Percentiles rank a stretch among this genome's conserved stretches.
phyloP scores from a whole-genome alignment of 35 echinoderm and acorn worm species.

The Ophioderma brevispina region DNA sequence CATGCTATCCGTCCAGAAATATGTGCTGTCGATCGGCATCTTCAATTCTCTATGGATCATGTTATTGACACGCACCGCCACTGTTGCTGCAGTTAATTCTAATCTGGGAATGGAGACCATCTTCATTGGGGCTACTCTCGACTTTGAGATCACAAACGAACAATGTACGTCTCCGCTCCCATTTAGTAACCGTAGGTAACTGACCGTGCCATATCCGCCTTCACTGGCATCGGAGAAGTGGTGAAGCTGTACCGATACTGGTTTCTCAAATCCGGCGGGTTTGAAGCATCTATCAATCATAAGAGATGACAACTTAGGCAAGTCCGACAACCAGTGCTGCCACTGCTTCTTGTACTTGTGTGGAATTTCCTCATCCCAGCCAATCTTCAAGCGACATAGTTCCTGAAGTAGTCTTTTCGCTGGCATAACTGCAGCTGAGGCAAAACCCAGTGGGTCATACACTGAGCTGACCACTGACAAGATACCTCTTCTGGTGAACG shows the following conservation, averaged over 20 bases:
- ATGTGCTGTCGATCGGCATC: not conserved
- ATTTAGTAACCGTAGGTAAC: conserved; percentile 33
- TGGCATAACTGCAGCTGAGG: conserved; percentile 37
- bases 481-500: conserved; percentile 47
- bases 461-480: conserved; percentile 39
- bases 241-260: conserved; percentile 30
- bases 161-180: conserved; percentile 10
- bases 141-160: conserved; percentile 52
- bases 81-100: conserved; percentile 47
- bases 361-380: conserved; percentile 48
- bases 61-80: conserved; percentile 8
- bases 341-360: conserved; percentile 11
- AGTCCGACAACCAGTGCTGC: conserved; percentile 24
- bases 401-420: conserved; percentile 40
- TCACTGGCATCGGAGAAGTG: conserved; percentile 57
- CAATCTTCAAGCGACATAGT: conserved; percentile 13
- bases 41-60: conserved; percentile 19
- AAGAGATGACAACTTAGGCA: conserved; percentile 15
- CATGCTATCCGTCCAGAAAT: conserved; percentile 53
- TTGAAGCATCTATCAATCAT: conserved; percentile 21
- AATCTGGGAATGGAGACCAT: conserved; percentile 43
- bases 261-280: not conserved
- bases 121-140: conserved; percentile 50
- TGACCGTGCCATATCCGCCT: conserved; percentile 22
- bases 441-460: conserved; percentile 56